phyloP scores from a whole-genome alignment of 92 coral and sea anemone species.

The Porites divaricata region DNA sequence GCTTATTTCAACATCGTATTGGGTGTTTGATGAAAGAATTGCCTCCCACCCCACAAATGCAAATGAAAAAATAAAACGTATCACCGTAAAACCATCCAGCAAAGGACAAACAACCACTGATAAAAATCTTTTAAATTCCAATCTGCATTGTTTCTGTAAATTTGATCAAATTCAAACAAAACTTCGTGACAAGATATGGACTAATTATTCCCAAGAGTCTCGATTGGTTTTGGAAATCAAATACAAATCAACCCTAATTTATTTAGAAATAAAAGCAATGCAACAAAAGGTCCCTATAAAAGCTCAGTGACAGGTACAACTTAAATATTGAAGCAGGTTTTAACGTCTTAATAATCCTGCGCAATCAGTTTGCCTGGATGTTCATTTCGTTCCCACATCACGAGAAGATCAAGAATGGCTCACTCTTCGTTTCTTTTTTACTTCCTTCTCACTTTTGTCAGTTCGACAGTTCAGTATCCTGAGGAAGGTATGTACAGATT shows the following conservation, averaged over 20 bases:
- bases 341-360: neutral
- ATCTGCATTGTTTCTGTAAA: too few relatives aligned
- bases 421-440: neutral
- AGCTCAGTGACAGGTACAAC: neutral
- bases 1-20: too few relatives aligned
- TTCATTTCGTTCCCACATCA: too few relatives aligned
- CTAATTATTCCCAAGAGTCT: neutral
- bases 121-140: too few relatives aligned
- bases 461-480: conserved; percentile 6
- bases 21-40: too few relatives aligned
- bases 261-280: neutral
- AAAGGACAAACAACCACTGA: too few relatives aligned
- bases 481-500: conserved; percentile 29
- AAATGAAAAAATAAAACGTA: too few relatives aligned
- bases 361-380: too few relatives aligned
- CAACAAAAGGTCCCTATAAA: neutral
- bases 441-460: neutral
- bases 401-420: neutral
- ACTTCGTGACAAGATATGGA: neutral
- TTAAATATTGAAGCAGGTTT: conserved; percentile 19
- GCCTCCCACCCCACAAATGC: too few relatives aligned
- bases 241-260: neutral
- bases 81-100: too few relatives aligned
- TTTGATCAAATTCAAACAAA: neutral
- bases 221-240: neutral